Conservation (phyloP, 2,113 vertebrate species). For the Egretta garzetta region DNA sequence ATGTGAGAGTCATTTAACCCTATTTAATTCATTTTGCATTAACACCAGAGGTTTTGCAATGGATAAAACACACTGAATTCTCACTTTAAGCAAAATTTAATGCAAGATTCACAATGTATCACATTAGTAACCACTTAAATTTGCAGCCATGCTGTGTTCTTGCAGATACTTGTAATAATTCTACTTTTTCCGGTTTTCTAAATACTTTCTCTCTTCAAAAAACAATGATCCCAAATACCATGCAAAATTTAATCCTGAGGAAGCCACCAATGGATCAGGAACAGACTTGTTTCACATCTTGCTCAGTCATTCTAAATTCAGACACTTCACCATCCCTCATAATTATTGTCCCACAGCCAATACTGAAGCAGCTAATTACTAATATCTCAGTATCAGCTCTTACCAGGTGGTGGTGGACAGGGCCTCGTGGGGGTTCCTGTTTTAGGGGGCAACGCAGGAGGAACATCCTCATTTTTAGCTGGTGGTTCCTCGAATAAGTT, state of each 20-base stretch:
- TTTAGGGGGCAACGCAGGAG: conserved; percentile 95
- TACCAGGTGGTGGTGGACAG: conserved; percentile 94
- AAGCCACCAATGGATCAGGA: background rate
- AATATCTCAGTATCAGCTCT: conserved; percentile 6
- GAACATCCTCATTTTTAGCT: conserved; percentile 82
- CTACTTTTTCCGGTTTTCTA: background rate
- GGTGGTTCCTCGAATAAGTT: conserved; percentile 86
- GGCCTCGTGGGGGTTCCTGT: conserved; percentile 94
- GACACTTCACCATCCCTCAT: background rate
- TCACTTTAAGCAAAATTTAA: background rate
- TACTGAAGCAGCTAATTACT: background rate
- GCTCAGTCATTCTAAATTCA: background rate
- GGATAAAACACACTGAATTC: background rate
- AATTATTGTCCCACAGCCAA: background rate
- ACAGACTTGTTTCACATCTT: background rate
- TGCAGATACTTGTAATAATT: background rate
- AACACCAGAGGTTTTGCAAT: background rate
- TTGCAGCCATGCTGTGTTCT: background rate
- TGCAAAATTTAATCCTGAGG: background rate
- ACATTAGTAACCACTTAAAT: background rate
- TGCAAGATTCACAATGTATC: background rate
- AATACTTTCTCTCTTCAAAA: background rate
- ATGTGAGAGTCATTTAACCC: background rate
- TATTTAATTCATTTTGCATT: background rate
- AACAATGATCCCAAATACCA: background rate